phyloP scores from a whole-genome alignment of 2,888 invertebrate species.

The Drosophila fulvimacula region DNA sequence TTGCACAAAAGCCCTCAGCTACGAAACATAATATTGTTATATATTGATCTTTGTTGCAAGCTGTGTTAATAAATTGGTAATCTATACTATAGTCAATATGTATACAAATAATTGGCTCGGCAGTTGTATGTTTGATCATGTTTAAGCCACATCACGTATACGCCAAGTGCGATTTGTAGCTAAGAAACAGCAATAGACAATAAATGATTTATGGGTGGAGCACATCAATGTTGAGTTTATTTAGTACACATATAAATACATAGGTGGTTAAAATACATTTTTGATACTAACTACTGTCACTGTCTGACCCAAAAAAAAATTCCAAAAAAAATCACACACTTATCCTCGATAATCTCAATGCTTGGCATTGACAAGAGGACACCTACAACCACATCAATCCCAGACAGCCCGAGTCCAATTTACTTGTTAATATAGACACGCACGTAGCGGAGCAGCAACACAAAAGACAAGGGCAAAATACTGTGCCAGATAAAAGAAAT shows the following conservation, averaged over 20 bases:
- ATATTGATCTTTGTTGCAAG: conserved; percentile 28
- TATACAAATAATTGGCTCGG: background rate
- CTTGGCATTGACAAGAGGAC: conserved; percentile 65
- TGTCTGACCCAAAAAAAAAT: conserved; percentile 62
- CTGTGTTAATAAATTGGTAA: background rate
- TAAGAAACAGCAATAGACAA: background rate
- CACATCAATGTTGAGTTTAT: conserved; percentile 25
- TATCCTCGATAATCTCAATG: conserved; percentile 51
- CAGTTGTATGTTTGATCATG: background rate
- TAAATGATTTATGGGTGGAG: background rate
- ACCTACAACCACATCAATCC: conserved; percentile 19
- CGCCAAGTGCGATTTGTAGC: conserved; percentile 21
- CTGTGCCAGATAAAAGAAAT: conserved; percentile 22
- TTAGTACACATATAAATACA: conserved; percentile 34
- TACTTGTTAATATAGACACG: conserved; percentile 25
- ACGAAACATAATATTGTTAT: too few relatives aligned
- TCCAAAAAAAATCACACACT: conserved; percentile 44
- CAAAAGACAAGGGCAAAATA: conserved; percentile 26
- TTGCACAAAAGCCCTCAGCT: background rate
- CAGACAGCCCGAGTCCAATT: conserved; percentile 17
- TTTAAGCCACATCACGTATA: conserved; percentile 30
- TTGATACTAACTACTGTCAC: conserved; percentile 57
- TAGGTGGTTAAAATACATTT: conserved; percentile 12
- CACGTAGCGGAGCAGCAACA: conserved; percentile 31
- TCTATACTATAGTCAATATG: background rate